phyloP scores from a whole-genome alignment of 2,797 vertebrate genomes.

The Gila robusta region DNA sequence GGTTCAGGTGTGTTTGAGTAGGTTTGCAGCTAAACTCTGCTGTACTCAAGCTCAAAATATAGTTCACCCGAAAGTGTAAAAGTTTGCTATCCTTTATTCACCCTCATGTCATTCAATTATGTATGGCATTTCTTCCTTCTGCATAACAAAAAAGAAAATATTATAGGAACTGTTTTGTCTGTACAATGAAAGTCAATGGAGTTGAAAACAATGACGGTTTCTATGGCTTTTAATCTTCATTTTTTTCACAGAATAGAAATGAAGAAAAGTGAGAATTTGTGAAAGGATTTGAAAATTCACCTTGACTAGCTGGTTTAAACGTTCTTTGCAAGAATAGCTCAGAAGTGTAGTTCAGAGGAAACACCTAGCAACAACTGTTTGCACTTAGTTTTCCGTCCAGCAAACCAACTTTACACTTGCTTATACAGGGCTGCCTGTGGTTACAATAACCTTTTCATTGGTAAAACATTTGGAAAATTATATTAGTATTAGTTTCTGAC shows the following conservation, averaged over 20 bases:
- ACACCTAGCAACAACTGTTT: neutral
- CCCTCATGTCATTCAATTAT: too few relatives aligned
- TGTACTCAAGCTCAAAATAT: neutral
- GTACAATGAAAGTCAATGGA: neutral
- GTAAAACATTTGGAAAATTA: neutral
- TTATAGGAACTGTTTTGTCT: neutral
- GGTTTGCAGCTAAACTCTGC: neutral
- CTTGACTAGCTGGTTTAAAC: too few relatives aligned
- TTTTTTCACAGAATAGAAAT: neutral
- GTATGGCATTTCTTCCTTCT: too few relatives aligned
- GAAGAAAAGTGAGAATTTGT: too few relatives aligned
- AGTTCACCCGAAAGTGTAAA: neutral
- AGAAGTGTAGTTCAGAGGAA: neutral
- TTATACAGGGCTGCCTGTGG: neutral
- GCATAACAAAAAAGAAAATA: neutral
- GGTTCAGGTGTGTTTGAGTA: neutral
- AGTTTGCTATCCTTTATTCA: neutral
- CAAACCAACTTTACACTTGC: neutral
- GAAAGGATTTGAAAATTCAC: too few relatives aligned
- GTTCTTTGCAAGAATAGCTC: too few relatives aligned
- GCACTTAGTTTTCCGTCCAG: neutral
- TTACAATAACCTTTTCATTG: neutral
- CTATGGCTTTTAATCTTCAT: neutral
- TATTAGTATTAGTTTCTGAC: neutral
- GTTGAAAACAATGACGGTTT: neutral